Base-by-base conservation (phyloP, 35 echinoderm and acorn worm genomes). In the Apostichopus californicus region DNA sequence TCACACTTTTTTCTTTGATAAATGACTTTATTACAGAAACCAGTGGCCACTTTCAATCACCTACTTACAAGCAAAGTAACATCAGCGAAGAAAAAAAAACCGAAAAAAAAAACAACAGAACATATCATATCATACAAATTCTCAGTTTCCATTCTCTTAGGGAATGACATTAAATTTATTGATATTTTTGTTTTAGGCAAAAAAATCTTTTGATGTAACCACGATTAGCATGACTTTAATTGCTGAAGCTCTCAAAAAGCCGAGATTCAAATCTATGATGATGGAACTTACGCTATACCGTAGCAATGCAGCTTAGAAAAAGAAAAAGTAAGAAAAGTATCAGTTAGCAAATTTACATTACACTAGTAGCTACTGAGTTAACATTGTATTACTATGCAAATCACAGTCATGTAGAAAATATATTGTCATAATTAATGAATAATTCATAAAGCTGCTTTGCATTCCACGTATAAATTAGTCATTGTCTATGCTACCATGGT, bases 1-100 rank as follows among this genome's bases (percentile, higher is more conserved):
- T 46, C 2, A 46, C 34, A 46, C 34, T 46, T 3, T 46, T 81
- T 26, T 28, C 6, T 81, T 81, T 54, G 54, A 54, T 81, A 81
- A 34, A 21, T 68, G 64, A 68, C 11, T 81, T 81, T 81, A 81
- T 81, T 81, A 81, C 79, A 81, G 79, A 81, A 81, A 81, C 25
- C 79, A 34, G 54, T 81, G 25, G 54, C 54, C 79, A 81, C 79
- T 81, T 81, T 46, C 79, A 81, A 81, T 81, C 79, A 81, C 34
- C 34, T 46, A 46, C 79, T 34, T 81, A 81, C 20, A 81, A 81
- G 79, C 79, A 81, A 81, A 3, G 54, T 28, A 81, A 26, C 79
- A 81, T 81, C 79, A 46, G 20, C 79, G 52, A 46, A 46, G 3
- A 46, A 34, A 1, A 34, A 46, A 46, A 46, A 46, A 46, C 3